Conservation (phyloP, 2,113 vertebrate species). For the Plectropomus leopardus region DNA sequence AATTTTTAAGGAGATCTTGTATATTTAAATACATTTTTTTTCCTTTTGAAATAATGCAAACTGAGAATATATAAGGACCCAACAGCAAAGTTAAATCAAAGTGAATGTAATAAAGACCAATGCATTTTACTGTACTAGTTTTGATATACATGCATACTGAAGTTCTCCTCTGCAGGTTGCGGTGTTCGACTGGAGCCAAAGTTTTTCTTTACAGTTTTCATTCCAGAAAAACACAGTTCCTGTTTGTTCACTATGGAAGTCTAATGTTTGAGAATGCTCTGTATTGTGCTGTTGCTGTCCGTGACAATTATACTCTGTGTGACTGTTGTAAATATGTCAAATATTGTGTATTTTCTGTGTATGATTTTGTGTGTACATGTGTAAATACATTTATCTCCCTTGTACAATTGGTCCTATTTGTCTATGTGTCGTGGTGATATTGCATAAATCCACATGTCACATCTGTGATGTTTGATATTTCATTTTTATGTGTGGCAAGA, state of each 20-base stretch:
- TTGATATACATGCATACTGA: slow-evolving; percentile 21
- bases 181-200: not conserved
- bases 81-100: slow-evolving; percentile 14
- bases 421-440: slow-evolving; percentile 69
- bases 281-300: slow-evolving; percentile 66
- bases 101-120: slow-evolving; percentile 52
- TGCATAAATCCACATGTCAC: slow-evolving; percentile 54
- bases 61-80: slow-evolving; percentile 11
- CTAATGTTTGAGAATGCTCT: slow-evolving; percentile 71
- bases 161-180: not conserved
- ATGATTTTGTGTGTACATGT: slow-evolving; percentile 71
- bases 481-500: slow-evolving; percentile 71
- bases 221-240: slow-evolving; percentile 40
- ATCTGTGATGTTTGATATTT: slow-evolving; percentile 72
- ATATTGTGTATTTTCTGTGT: slow-evolving; percentile 74
- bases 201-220: slow-evolving; percentile 21
- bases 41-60: slow-evolving; percentile 54
- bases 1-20: slow-evolving; percentile 61
- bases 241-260: slow-evolving; percentile 61
- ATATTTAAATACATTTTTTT: slow-evolving; percentile 63
- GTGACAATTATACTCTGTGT: slow-evolving; percentile 62
- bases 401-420: slow-evolving; percentile 64
- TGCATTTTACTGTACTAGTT: slow-evolving; percentile 44
- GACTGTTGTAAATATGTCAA: slow-evolving; percentile 75
- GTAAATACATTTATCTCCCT: slow-evolving; percentile 68